Conservation (phyloP, 2,113 vertebrate species). For the Micromys minutus region DNA sequence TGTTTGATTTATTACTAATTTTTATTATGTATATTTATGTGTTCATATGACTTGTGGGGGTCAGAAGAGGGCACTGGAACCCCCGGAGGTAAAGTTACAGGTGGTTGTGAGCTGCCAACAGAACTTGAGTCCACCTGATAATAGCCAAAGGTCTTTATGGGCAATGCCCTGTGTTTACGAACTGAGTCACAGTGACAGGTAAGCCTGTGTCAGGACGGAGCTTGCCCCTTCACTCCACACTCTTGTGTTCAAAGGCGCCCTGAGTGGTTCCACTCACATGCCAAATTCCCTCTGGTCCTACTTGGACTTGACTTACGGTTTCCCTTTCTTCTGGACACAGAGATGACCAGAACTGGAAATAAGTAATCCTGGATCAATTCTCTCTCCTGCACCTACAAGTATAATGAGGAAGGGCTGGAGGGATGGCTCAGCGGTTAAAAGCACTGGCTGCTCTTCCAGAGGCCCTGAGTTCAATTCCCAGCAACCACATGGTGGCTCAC, state of each 20-base stretch:
- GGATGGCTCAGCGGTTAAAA: too few species aligned
- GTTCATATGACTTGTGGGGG: not conserved
- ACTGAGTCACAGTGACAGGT: fast-evolving
- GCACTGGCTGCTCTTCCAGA: too few species aligned
- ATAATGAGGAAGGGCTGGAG: not conserved
- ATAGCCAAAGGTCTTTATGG: too few species aligned
- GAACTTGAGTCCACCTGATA: not conserved
- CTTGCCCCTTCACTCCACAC: not conserved
- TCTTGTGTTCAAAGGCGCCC: not conserved
- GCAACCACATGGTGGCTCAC: too few species aligned
- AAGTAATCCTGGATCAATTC: not conserved
- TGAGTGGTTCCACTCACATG: not conserved
- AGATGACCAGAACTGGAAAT: not conserved
- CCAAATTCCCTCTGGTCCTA: not conserved
- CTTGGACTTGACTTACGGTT: not conserved
- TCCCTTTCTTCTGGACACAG: not conserved
- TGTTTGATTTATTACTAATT: not conserved
- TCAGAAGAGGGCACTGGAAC: not conserved
- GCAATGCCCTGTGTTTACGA: fast-evolving
- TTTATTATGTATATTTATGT: not conserved
- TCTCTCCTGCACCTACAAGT: not conserved
- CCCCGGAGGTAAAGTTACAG: not conserved
- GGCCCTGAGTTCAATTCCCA: too few species aligned
- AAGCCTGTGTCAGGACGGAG: fast-evolving
- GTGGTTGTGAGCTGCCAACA: not conserved